Conservation (phyloP, 2,797 vertebrate species). For the Peromyscus attwateri region DNA sequence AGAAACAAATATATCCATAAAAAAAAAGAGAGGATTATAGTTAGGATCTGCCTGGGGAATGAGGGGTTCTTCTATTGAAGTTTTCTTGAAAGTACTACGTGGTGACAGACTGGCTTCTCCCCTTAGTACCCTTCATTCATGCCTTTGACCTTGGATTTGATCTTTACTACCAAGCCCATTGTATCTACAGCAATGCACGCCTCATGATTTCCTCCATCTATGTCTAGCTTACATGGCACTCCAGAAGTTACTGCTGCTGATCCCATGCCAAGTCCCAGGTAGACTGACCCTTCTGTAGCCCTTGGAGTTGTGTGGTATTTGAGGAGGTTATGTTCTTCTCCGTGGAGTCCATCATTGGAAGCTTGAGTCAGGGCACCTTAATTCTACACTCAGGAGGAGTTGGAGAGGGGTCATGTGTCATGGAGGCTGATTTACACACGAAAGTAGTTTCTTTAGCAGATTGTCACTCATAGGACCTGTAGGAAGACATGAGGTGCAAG, state of each 20-base stretch:
- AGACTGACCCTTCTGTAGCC: not conserved
- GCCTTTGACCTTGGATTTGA: not conserved
- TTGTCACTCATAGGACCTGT: not conserved
- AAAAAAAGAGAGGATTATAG: slow-evolving; percentile 56
- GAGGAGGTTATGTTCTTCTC: not conserved
- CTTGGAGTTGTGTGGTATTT: not conserved
- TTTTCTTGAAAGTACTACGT: slow-evolving; percentile 22
- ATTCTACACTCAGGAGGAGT: not conserved
- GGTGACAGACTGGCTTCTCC: not conserved
- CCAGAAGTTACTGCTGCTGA: not conserved
- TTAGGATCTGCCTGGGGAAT: slow-evolving; percentile 17
- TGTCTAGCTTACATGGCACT: not conserved
- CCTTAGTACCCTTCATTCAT: not conserved
- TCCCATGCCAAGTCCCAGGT: not conserved
- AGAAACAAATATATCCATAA: slow-evolving; percentile 49
- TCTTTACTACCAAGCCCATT: not conserved
- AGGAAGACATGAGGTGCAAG: not conserved
- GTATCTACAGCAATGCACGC: not conserved
- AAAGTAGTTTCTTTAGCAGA: not conserved
- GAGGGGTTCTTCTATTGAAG: not conserved
- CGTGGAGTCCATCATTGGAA: not conserved
- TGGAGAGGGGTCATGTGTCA: not conserved
- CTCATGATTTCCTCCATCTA: not conserved
- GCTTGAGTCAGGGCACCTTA: not conserved
- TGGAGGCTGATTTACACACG: not conserved